phyloP scores from a whole-genome alignment of 2,888 invertebrate genomes.

The Campopleginae sp. region DNA sequence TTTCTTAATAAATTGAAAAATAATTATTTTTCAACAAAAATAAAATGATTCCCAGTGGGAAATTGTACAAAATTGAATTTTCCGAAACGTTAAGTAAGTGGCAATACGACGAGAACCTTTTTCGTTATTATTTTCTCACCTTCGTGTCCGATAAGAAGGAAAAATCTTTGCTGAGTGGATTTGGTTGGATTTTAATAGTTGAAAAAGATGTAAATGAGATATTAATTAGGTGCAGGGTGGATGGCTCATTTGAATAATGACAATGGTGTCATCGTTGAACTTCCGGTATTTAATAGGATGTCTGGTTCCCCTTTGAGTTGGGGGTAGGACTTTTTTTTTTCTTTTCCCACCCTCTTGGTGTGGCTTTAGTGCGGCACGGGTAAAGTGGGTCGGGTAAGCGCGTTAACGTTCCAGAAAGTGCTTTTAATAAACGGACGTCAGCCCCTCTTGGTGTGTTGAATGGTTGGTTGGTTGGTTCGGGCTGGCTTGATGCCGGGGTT shows the following conservation, averaged over 20 bases:
- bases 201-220: background rate
- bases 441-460: constrained; percentile 58
- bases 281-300: constrained; percentile 52
- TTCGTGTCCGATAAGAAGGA: too few species aligned
- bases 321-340: background rate
- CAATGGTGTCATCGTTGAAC: constrained; percentile 54
- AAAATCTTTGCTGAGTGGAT: background rate
- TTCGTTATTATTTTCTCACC: too few species aligned
- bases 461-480: constrained; percentile 62
- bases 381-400: constrained; percentile 73
- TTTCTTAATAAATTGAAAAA: too few species aligned
- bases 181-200: background rate
- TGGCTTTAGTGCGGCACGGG: constrained; percentile 47
- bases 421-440: constrained; percentile 76
- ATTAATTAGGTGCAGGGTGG: background rate
- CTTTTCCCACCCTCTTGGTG: constrained; percentile 5
- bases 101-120: too few species aligned
- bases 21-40: too few species aligned
- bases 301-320: constrained; percentile 25
- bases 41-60: too few species aligned
- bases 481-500: constrained; percentile 61
- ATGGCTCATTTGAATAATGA: constrained; percentile 44
- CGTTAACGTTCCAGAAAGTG: constrained; percentile 75
- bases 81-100: too few species aligned
- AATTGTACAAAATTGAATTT: too few species aligned